These are phyloP conservation scores for Apteryx mantelli DNA, from an alignment of 2,113 vertebrate species.

Conservation along the genomic window DNA sequence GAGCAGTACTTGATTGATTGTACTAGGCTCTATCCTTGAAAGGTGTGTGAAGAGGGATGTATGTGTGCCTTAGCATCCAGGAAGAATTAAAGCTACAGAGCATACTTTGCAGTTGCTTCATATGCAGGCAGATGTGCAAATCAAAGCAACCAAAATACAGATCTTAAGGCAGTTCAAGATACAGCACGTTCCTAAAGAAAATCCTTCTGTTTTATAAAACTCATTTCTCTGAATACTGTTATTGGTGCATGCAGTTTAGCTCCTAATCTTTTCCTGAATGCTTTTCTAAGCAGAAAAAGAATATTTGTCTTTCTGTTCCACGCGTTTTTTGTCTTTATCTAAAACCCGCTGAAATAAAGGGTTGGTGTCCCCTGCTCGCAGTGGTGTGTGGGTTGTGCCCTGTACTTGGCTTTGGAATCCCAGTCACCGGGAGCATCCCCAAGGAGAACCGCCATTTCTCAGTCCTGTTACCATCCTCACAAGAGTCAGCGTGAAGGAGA, in stretches of 20 bases:
- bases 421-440: background rate
- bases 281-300: background rate
- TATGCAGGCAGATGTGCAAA: background rate
- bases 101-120: background rate
- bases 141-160: background rate
- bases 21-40: background rate
- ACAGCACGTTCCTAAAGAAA: background rate
- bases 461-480: background rate
- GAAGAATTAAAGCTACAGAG: background rate
- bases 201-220: background rate
- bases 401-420: background rate
- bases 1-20: background rate
- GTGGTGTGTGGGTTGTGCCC: background rate
- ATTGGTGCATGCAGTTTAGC: background rate
- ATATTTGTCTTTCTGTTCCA: background rate
- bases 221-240: background rate
- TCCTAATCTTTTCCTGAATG: background rate
- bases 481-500: background rate
- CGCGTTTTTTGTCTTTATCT: background rate
- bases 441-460: background rate
- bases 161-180: background rate
- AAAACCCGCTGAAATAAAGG: background rate
- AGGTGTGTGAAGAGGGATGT: background rate
- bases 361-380: background rate
- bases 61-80: background rate